A percentile compares a stretch with the other conserved stretches of the same genome.
phyloP scores from a whole-genome alignment of 1,140 invertebrate genomes.

The Agrypnia vestita region DNA sequence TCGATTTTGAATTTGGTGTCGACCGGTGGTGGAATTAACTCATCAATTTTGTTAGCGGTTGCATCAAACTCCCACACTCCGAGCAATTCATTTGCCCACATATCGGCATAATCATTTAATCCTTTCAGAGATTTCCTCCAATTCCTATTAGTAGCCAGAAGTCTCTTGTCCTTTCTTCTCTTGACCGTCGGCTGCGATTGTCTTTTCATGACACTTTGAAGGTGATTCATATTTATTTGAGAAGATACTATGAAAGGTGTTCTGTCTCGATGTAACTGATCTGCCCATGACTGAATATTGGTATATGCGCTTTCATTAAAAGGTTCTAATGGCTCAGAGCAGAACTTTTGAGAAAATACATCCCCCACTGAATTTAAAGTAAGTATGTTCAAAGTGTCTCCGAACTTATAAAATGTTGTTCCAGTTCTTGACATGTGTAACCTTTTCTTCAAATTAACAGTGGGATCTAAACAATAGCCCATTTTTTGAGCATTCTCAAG shows the following conservation, averaged over 20 bases:
- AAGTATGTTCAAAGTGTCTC: conserved; percentile 25
- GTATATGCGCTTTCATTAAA: background rate
- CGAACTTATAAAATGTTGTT: background rate
- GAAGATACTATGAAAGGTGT: conserved; percentile 45
- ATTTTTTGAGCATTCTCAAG: conserved; percentile 39
- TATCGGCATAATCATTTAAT: conserved; percentile 48
- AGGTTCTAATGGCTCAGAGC: background rate
- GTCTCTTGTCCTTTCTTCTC: background rate
- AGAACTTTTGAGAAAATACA: conserved; percentile 50
- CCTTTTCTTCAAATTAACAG: conserved; percentile 45
- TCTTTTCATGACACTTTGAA: conserved; percentile 25
- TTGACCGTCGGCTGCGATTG: background rate
- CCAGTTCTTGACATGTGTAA: conserved; percentile 48
- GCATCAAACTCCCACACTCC: conserved; percentile 52
- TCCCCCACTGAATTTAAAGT: conserved; percentile 53
- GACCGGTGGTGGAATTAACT: conserved; percentile 9
- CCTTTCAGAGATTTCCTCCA: conserved; percentile 47
- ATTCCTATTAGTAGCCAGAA: conserved; percentile 12
- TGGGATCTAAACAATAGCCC: conserved; percentile 54
- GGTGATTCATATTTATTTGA: conserved; percentile 18
- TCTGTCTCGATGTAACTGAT: conserved; percentile 13
- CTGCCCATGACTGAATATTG: conserved; percentile 14
- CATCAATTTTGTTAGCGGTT: conserved; percentile 21
- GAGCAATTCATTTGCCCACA: conserved; percentile 53
- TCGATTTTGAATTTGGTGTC: conserved; percentile 50